Evolutionary conservation across 2,113 vertebrate species (phyloP), one percentile per base, ranked within the genome.

Genomic region (Melanotaenia duboulayi): DNA sequence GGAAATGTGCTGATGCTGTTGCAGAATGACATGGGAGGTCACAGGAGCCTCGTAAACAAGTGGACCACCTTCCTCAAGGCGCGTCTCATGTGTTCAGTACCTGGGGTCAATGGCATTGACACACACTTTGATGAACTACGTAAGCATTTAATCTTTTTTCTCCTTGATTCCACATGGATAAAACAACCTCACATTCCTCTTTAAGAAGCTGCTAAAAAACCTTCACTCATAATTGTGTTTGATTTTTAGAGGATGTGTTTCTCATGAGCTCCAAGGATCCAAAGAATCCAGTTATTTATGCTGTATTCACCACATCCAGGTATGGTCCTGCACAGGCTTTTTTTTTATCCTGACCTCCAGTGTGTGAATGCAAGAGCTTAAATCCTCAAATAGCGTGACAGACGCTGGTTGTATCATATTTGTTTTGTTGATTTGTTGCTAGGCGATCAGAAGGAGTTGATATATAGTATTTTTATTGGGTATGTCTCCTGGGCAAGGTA

Each of bases 11-110:
- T 70, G 70, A 55, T 42, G 16, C 23, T 39, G 16, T 61, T 79
- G 12, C 90, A 99, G 97, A 99, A 99, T 80, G 97, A 99, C 78
- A 96, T 97, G 78, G 97, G 97, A 39, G 97, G 97, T 9, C 97
- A 99, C 90, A 95, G 97, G 81, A 99, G 97, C 76, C 92, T 99
- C 11, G 96, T 99, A 25, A 99, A 99, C 89, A 99, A 99, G 86
- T 99, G 97, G 97, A 98, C 97, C 4, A 99, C 97, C 1, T 99
- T 98, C 80, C 95, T 99, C 25, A 99, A 99, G 85, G 97, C 97
- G 3, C 95, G 97, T 6, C 90, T 99, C 8, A 94, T 97, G 83
- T 99, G 97, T 83, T 97, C 97, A 6, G 97, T 99, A 12, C 97
- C 97, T 0, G 97, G 97, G 8, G 92, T 95, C 58, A 99, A 96